Evolutionary conservation across 2,888 invertebrate genomes (phyloP).

Genomic region (Spilarctia lutea): DNA sequence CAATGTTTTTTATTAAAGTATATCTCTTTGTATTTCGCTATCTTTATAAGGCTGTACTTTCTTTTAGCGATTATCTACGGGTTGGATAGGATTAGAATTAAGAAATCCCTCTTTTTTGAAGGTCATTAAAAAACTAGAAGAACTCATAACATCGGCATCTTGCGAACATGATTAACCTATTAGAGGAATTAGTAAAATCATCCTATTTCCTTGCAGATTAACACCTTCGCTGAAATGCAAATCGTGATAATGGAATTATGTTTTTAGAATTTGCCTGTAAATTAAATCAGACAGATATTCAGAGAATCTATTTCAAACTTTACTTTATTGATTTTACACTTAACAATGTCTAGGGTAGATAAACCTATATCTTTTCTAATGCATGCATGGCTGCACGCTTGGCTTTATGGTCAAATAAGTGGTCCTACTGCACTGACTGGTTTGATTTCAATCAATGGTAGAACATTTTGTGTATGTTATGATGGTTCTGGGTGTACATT

Average conservation of each 20-base stretch:
- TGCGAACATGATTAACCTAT: conserved; percentile 13
- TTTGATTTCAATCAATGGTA: no score
- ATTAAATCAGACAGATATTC: neutral
- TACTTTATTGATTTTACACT: neutral
- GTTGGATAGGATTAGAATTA: neutral
- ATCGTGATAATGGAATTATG: conserved; percentile 2
- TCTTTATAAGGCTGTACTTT: no score
- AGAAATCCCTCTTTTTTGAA: neutral
- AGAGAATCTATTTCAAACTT: neutral
- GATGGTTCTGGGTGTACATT: no score
- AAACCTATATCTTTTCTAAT: no score
- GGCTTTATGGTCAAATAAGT: no score
- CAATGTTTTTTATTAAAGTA: no score
- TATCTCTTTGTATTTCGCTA: no score
- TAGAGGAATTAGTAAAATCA: conserved; percentile 18
- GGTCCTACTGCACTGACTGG: no score
- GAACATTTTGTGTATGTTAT: no score
- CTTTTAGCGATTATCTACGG: no score
- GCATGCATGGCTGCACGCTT: no score
- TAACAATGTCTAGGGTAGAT: no score
- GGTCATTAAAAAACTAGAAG: neutral
- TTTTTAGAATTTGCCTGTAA: neutral
- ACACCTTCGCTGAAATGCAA: neutral
- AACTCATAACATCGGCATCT: conserved; percentile 11
- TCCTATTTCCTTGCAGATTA: conserved; percentile 16